Evolutionary conservation across 2,888 invertebrate species (phyloP).

Genomic region (Dendrolimus pini): DNA sequence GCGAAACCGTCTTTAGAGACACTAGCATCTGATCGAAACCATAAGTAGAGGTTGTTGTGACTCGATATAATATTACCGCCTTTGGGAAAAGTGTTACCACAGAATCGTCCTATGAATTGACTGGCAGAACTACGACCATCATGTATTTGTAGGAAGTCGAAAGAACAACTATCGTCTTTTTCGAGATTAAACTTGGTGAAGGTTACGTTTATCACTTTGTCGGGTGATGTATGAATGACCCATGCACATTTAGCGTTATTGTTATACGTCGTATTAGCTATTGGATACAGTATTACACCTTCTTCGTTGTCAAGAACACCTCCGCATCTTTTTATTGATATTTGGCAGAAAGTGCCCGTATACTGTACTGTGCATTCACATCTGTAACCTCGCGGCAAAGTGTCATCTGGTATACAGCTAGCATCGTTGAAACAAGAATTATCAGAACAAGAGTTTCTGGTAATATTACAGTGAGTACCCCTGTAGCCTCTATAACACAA

Average conservation of each 20-base stretch:
- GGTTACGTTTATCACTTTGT: conserved; percentile 86
- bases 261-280: conserved; percentile 68
- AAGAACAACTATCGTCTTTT: conserved; percentile 77
- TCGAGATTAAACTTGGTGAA: conserved; percentile 88
- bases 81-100: conserved; percentile 82
- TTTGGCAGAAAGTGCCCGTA: conserved; percentile 81
- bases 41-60: conserved; percentile 86
- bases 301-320: conserved; percentile 55
- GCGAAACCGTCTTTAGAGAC: conserved; percentile 82
- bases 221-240: conserved; percentile 81
- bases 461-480: conserved; percentile 78
- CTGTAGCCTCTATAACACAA: conserved; percentile 77
- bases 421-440: conserved; percentile 91
- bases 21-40: conserved; percentile 86
- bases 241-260: conserved; percentile 87
- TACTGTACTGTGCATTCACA: conserved; percentile 83
- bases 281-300: conserved; percentile 82
- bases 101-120: conserved; percentile 86
- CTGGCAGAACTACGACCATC: conserved; percentile 87
- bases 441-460: conserved; percentile 78
- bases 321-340: conserved; percentile 59
- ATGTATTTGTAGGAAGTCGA: conserved; percentile 87
- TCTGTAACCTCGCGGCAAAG: conserved; percentile 38
- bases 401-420: conserved; percentile 74
- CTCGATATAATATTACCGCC: conserved; percentile 85